Conservation (phyloP, 2,113 vertebrate genomes). For the Anarrhichthys ocellatus region DNA sequence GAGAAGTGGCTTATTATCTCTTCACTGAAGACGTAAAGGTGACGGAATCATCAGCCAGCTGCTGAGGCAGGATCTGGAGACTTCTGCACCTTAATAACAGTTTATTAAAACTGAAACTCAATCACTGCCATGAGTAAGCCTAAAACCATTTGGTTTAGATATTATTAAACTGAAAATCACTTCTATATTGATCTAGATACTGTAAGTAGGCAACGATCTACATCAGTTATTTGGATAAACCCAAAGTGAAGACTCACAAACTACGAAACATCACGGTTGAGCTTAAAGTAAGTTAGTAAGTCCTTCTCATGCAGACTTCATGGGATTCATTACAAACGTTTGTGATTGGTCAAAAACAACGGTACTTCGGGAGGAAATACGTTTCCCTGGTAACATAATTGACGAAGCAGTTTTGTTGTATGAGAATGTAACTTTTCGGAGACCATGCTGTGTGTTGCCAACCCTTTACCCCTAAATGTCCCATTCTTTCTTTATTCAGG, state of each 20-base stretch:
- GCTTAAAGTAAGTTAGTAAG: too few relatives aligned
- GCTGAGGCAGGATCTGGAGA: background rate
- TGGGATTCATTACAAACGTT: too few relatives aligned
- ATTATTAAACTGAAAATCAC: background rate
- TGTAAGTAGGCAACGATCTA: background rate
- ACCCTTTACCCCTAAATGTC: background rate
- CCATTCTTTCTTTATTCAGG: background rate
- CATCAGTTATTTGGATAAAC: background rate
- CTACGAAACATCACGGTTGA: too few relatives aligned
- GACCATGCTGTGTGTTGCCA: too few relatives aligned
- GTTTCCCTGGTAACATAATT: too few relatives aligned
- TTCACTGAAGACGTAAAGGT: background rate
- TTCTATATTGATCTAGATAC: background rate
- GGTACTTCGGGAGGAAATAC: too few relatives aligned
- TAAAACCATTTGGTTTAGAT: background rate
- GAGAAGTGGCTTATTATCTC: background rate
- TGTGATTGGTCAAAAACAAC: too few relatives aligned
- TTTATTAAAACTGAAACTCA: conserved; percentile 8
- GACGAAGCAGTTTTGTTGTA: too few relatives aligned
- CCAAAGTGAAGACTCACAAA: too few relatives aligned
- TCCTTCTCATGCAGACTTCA: too few relatives aligned
- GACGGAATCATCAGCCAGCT: background rate
- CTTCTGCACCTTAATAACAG: background rate
- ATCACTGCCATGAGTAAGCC: background rate
- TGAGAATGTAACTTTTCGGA: too few relatives aligned